Conservation (phyloP, 2,797 vertebrate species). For the Epinephelus malabaricus region DNA sequence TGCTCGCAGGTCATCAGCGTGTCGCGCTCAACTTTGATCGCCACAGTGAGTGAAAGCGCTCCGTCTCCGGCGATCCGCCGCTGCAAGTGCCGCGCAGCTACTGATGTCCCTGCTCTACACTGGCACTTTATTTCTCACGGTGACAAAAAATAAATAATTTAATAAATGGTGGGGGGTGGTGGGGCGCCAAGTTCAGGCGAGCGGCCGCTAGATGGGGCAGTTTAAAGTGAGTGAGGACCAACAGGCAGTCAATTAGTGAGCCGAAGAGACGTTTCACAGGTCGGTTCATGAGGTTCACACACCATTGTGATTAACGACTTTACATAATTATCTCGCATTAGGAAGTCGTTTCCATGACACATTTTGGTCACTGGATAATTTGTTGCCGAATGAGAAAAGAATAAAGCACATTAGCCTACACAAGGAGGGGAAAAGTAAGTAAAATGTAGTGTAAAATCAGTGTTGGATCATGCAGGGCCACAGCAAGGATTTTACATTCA, state of each 20-base stretch:
- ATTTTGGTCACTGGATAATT: constrained; percentile 33
- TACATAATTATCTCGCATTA: constrained; percentile 56
- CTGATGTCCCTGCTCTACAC: constrained; percentile 58
- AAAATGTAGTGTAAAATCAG: neutral
- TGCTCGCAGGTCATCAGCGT: constrained; percentile 58
- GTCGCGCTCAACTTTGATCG: constrained; percentile 70
- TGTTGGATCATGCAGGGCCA: neutral
- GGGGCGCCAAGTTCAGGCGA: constrained; percentile 15
- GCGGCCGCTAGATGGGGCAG: constrained; percentile 74
- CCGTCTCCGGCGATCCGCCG: constrained; percentile 40
- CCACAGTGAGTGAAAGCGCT: constrained; percentile 46
- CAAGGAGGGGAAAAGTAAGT: neutral
- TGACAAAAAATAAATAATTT: constrained; percentile 62
- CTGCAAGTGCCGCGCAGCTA: constrained; percentile 44
- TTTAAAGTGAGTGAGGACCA: constrained; percentile 25
- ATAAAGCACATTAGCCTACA: neutral
- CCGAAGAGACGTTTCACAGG: constrained; percentile 20
- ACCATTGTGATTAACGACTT: constrained; percentile 51
- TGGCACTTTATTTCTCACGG: constrained; percentile 74
- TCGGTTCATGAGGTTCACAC: constrained; percentile 28
- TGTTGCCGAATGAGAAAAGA: constrained; percentile 24
- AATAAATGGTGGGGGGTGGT: constrained; percentile 11
- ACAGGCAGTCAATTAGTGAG: constrained; percentile 57
- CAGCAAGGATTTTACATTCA: neutral
- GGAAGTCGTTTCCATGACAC: constrained; percentile 33